These are phyloP conservation scores for Euleptes europaea DNA, from an alignment of 2,113 vertebrate species.

Conservation along the genomic window DNA sequence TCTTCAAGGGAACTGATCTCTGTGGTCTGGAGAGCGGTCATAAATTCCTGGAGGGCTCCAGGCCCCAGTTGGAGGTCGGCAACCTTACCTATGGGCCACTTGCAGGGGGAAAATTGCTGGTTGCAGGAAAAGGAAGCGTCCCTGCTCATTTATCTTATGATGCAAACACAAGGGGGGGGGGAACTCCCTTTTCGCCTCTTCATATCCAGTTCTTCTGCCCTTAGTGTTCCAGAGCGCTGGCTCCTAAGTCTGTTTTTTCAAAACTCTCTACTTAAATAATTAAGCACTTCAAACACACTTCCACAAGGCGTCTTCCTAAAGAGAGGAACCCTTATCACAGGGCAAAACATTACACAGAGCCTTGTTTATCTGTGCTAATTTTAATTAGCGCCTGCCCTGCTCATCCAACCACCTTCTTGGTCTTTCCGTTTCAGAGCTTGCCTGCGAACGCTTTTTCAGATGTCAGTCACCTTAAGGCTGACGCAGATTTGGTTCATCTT, in stretches of 20 bases:
- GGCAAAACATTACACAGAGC: not conserved
- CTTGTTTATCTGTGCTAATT: conserved; percentile 7
- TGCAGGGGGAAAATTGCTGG: no score
- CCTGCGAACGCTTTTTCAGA: not conserved
- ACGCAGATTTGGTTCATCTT: not conserved
- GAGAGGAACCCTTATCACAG: not conserved
- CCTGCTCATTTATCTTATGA: no score
- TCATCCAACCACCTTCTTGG: not conserved
- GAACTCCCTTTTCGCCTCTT: not conserved
- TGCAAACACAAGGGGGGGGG: no score
- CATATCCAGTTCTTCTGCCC: not conserved
- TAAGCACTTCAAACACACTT: not conserved
- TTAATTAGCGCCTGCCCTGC: not conserved
- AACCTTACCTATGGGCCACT: no score
- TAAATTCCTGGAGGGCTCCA: no score
- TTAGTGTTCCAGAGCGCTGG: not conserved
- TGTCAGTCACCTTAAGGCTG: not conserved
- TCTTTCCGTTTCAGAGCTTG: not conserved
- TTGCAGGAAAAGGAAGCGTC: no score
- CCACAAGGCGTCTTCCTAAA: not conserved
- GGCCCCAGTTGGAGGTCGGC: no score
- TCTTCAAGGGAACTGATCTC: no score
- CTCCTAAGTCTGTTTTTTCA: not conserved
- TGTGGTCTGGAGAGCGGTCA: no score
- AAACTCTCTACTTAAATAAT: not conserved